phyloP scores from a whole-genome alignment of 2,113 vertebrate genomes.

The Mastomys natalensis region DNA sequence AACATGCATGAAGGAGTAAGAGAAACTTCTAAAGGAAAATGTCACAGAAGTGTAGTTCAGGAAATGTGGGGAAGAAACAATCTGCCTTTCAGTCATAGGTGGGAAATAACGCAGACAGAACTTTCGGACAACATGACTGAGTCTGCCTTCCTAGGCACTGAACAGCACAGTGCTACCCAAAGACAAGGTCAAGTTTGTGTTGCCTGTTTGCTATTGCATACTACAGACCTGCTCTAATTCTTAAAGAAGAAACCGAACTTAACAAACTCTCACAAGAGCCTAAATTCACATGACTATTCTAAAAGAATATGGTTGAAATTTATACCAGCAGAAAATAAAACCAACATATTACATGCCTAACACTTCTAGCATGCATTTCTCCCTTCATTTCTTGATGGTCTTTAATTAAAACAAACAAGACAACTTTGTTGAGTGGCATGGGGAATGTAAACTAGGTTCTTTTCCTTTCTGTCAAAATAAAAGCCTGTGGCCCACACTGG shows the following conservation, averaged over 20 bases:
- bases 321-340: slow-evolving; percentile 30
- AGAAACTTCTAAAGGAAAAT: neutral
- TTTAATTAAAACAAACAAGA: slow-evolving; percentile 56
- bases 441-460: neutral
- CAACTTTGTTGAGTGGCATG: neutral
- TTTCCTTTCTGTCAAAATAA: neutral
- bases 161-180: neutral
- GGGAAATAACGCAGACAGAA: neutral
- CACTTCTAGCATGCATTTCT: neutral
- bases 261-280: slow-evolving; percentile 15
- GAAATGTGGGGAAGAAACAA: neutral
- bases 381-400: slow-evolving; percentile 29
- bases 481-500: neutral
- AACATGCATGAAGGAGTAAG: neutral
- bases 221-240: neutral
- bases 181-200: neutral
- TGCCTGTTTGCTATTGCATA: neutral
- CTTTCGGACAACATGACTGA: neutral
- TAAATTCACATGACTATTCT: neutral
- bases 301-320: slow-evolving; percentile 17
- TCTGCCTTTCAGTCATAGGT: neutral
- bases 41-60: neutral
- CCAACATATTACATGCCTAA: neutral
- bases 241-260: slow-evolving; percentile 19
- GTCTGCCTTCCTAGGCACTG: neutral